phyloP scores from a whole-genome alignment of 2,113 vertebrate species.

The Tachuris rubrigastra region DNA sequence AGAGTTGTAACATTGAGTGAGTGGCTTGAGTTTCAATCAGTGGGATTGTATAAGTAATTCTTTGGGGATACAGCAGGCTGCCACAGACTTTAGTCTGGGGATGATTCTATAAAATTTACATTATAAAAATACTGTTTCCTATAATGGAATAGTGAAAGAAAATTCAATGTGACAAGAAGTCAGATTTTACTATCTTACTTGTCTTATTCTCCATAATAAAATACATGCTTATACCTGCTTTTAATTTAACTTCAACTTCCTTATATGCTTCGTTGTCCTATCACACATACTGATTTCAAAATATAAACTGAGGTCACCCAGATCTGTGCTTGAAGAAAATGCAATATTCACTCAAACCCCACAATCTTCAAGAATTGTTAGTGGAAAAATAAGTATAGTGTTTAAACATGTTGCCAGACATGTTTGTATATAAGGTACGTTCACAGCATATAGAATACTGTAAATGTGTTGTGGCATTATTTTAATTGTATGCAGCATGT shows the following conservation, averaged over 20 bases:
- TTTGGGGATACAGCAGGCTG: slow-evolving; percentile 40
- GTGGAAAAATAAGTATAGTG: background rate
- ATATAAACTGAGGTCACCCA: slow-evolving; percentile 35
- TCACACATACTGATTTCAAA: slow-evolving; percentile 58
- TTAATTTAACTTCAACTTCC: slow-evolving; percentile 71
- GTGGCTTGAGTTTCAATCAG: slow-evolving; percentile 48
- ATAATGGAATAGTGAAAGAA: slow-evolving; percentile 57
- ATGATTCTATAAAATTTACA: slow-evolving; percentile 63
- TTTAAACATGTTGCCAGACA: slow-evolving; percentile 31
- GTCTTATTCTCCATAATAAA: slow-evolving; percentile 70
- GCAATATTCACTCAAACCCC: background rate
- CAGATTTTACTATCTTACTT: slow-evolving; percentile 60
- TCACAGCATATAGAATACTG: background rate
- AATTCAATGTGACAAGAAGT: slow-evolving; percentile 66
- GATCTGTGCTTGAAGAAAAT: slow-evolving; percentile 29
- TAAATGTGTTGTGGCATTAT: background rate
- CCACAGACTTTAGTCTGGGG: slow-evolving; percentile 45
- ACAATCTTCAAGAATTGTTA: background rate
- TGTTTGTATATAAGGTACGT: background rate
- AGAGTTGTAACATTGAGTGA: slow-evolving; percentile 41
- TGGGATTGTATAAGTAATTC: slow-evolving; percentile 49
- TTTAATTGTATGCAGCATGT: background rate
- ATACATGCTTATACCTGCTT: slow-evolving; percentile 74
- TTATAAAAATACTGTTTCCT: slow-evolving; percentile 60
- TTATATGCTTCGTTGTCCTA: slow-evolving; percentile 47